These are phyloP conservation scores for Drosophila kuntzei DNA, from an alignment of 2,888 invertebrate species.

Conservation along the genomic window DNA sequence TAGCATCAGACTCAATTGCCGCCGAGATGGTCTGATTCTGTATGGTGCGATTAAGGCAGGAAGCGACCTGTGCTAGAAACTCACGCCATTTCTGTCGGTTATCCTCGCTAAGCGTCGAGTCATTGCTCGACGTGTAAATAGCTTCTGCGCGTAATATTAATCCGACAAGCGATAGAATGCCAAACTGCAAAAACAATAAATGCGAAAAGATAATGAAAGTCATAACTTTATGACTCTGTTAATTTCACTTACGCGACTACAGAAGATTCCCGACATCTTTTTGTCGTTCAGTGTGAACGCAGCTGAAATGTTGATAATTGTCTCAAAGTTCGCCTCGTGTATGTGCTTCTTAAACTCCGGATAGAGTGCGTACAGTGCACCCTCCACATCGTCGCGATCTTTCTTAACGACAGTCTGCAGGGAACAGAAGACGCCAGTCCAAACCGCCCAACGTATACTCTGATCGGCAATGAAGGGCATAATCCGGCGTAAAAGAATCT, in stretches of 20 bases:
- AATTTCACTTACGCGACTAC: conserved; percentile 83
- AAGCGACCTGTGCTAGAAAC: conserved; percentile 83
- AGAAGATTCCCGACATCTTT: conserved; percentile 83
- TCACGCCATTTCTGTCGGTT: conserved; percentile 82
- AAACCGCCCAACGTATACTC: conserved; percentile 83
- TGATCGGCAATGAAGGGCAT: conserved; percentile 86
- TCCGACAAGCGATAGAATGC: conserved; percentile 84
- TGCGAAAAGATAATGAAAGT: background rate
- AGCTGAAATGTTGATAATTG: conserved; percentile 81
- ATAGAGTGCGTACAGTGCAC: conserved; percentile 83
- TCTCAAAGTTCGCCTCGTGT: conserved; percentile 81
- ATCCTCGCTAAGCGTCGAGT: conserved; percentile 68
- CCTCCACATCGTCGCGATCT: conserved; percentile 85
- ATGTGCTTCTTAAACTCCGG: conserved; percentile 85
- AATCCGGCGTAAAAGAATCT: conserved; percentile 90
- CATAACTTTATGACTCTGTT: background rate
- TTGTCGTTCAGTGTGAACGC: conserved; percentile 83
- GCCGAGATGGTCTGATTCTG: conserved; percentile 85
- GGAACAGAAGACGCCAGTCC: conserved; percentile 84
- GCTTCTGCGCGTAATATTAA: conserved; percentile 83
- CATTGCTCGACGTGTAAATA: conserved; percentile 76
- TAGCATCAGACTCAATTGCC: conserved; percentile 84
- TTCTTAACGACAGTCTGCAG: conserved; percentile 84
- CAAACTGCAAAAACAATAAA: conserved; percentile 77
- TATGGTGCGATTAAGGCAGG: conserved; percentile 83